Percentiles rank a stretch among this genome's conserved stretches.
Conservation (phyloP, 2,888 invertebrate species). For the Scaptomyza polygonia region DNA sequence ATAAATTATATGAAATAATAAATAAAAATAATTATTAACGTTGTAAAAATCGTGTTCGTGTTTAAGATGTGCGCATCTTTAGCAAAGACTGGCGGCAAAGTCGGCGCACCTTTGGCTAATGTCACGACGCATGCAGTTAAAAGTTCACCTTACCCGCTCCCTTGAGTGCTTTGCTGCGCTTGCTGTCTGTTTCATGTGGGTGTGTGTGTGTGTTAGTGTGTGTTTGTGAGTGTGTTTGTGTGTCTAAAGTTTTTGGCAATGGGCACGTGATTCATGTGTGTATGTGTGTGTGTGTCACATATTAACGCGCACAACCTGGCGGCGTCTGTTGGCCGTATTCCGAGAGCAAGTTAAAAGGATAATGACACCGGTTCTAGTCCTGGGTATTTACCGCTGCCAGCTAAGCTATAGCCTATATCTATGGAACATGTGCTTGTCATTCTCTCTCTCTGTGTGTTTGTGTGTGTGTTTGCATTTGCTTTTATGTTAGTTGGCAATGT, state of each 20-base stretch:
- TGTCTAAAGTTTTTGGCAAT: constrained; percentile 54
- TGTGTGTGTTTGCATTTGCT: constrained; percentile 23
- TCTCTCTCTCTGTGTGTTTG: constrained; percentile 10
- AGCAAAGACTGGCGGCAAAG: constrained; percentile 38
- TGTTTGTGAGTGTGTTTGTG: constrained; percentile 17
- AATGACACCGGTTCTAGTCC: constrained; percentile 62
- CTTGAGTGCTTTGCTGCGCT: constrained; percentile 23
- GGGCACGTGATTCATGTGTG: constrained; percentile 37
- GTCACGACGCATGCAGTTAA: constrained; percentile 71
- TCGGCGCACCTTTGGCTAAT: constrained; percentile 73
- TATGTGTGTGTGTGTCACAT: constrained; percentile 35
- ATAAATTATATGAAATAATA: not conserved
- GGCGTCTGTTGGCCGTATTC: constrained; percentile 50
- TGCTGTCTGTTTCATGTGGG: constrained; percentile 4
- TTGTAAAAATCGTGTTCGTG: not conserved
- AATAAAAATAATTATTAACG: too few relatives aligned
- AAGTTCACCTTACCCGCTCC: constrained; percentile 56
- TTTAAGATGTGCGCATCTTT: constrained; percentile 32
- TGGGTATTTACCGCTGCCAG: constrained; percentile 67
- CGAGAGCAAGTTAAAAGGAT: constrained; percentile 75
- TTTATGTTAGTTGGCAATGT: constrained; percentile 50
- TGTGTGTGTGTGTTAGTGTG: constrained; percentile 24
- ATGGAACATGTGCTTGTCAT: constrained; percentile 36
- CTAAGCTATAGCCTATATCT: constrained; percentile 29
- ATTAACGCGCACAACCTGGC: constrained; percentile 63